Percentiles rank a stretch among this genome's conserved stretches.
Conservation (phyloP, 2,888 invertebrate genomes). For the Epirrita christyi region DNA sequence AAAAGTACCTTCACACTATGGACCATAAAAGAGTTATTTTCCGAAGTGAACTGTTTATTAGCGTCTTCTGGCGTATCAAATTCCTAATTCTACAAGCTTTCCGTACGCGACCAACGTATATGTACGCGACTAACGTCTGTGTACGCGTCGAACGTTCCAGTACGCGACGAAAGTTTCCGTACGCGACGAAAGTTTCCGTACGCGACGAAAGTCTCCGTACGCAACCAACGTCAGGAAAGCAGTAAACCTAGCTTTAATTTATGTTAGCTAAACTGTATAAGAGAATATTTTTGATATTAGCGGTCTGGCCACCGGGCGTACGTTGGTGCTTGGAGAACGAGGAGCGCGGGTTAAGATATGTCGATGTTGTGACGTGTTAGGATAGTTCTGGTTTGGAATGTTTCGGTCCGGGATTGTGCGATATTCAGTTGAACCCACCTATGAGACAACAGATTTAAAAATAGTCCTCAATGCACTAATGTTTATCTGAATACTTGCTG, state of each 20-base stretch:
- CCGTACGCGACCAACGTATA: too few species aligned
- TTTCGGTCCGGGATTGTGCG: slow-evolving; percentile 9
- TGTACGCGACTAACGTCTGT: too few species aligned
- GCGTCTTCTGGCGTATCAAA: slow-evolving; percentile 34
- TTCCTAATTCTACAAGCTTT: slow-evolving; percentile 41
- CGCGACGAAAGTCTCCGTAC: background rate
- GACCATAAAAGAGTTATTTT: slow-evolving; percentile 49
- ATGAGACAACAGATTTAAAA: background rate
- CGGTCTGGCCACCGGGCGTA: slow-evolving; percentile 74
- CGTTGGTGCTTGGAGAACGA: slow-evolving; percentile 72
- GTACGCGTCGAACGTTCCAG: too few species aligned
- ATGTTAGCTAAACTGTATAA: slow-evolving; percentile 25
- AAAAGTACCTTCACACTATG: slow-evolving; percentile 35
- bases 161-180: too few species aligned
- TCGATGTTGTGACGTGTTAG: slow-evolving; percentile 65
- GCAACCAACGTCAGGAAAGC: slow-evolving; percentile 2
- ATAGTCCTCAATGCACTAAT: too few species aligned
- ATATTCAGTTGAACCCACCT: background rate
- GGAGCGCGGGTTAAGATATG: slow-evolving; percentile 43
- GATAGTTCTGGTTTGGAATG: slow-evolving; percentile 21
- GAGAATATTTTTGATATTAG: slow-evolving; percentile 48
- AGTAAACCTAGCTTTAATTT: slow-evolving; percentile 9
- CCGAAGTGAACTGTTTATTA: slow-evolving; percentile 30
- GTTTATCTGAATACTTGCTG: too few species aligned
- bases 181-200: too few species aligned